Conservation (phyloP, 2,797 vertebrate species). For the Neopelma chrysocephalum region DNA sequence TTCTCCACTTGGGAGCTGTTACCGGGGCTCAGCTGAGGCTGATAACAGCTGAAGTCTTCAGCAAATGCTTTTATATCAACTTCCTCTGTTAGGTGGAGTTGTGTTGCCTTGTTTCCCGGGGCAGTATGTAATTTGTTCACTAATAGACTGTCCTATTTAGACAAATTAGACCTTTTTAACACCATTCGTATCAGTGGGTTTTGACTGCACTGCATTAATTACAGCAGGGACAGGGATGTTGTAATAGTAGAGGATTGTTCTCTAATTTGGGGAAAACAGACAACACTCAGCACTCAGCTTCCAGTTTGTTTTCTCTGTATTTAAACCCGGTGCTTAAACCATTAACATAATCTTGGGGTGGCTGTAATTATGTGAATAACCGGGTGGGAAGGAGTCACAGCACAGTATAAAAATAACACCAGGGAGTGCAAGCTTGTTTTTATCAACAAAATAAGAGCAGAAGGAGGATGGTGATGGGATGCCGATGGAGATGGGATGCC, state of each 20-base stretch:
- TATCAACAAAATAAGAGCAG: neutral
- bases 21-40: neutral
- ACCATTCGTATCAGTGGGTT: conserved; percentile 11
- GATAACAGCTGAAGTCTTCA: neutral
- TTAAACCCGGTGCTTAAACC: neutral
- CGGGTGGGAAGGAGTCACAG: neutral
- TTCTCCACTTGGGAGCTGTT: neutral
- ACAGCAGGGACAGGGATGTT: neutral
- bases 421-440: neutral
- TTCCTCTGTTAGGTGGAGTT: fast-evolving
- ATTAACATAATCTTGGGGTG: conserved; percentile 7
- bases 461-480: neutral
- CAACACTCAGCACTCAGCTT: neutral
- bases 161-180: conserved; percentile 40
- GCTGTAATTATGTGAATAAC: neutral
- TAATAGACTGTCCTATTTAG: conserved; percentile 4
- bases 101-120: neutral
- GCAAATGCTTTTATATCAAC: neutral
- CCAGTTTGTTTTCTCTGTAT: neutral
- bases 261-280: neutral
- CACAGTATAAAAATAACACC: neutral
- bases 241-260: conserved; percentile 24
- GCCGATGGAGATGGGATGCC: neutral
- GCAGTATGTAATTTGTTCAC: neutral
- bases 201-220: conserved; percentile 29